Conservation (phyloP, 2,797 vertebrate genomes). For the Aulostomus chinensis region DNA sequence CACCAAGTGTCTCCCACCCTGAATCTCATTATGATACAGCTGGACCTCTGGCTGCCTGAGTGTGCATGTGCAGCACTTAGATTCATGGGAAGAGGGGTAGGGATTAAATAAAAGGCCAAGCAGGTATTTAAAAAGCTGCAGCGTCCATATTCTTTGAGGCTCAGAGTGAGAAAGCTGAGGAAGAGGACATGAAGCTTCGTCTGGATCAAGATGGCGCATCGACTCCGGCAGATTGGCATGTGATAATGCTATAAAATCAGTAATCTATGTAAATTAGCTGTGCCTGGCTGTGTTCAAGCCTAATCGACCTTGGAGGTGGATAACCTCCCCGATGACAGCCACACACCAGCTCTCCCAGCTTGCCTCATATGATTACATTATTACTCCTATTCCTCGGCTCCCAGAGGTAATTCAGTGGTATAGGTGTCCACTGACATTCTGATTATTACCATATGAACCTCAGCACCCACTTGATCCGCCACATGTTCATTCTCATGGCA, state of each 20-base stretch:
- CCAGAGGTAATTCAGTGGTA: constrained; percentile 31
- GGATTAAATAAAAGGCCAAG: no score
- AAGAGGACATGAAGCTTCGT: constrained; percentile 8
- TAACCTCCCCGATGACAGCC: constrained; percentile 25
- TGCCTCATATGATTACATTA: constrained; percentile 40
- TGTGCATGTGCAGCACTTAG: background rate
- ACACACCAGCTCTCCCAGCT: constrained; percentile 13
- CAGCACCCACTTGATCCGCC: background rate
- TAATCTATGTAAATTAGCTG: constrained; percentile 44
- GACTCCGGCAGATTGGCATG: constrained; percentile 28
- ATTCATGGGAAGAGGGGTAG: background rate
- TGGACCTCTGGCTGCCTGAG: constrained; percentile 28
- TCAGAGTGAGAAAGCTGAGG: background rate
- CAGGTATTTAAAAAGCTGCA: constrained; percentile 9
- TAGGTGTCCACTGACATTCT: constrained; percentile 35
- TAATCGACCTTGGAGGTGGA: constrained; percentile 49
- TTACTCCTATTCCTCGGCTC: constrained; percentile 40
- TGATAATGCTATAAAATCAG: constrained; percentile 47
- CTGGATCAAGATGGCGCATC: no score
- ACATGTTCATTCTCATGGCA: constrained; percentile 20
- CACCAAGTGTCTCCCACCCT: constrained; percentile 53
- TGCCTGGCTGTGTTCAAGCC: constrained; percentile 29
- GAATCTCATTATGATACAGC: constrained; percentile 58
- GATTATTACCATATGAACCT: constrained; percentile 58
- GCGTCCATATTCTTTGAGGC: background rate